A percentile compares a stretch with the other conserved stretches of the same genome.
Conservation (phyloP, 2,888 invertebrate genomes). For the Drosophila koepferae region DNA sequence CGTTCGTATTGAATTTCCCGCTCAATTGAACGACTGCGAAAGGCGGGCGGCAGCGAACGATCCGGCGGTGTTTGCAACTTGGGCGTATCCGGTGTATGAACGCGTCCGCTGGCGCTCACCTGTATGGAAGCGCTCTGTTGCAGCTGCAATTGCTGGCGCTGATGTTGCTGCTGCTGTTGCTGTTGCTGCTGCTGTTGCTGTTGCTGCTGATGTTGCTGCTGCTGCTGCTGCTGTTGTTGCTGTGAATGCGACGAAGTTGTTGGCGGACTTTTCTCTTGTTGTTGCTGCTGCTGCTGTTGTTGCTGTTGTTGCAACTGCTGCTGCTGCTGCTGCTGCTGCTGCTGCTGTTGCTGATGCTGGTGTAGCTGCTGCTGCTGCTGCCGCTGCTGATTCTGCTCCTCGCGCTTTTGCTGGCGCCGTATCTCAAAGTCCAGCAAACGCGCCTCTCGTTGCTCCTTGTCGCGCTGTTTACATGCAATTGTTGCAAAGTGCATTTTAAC, state of each 20-base stretch:
- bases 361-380: slow-evolving; percentile 78
- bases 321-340: slow-evolving; percentile 74
- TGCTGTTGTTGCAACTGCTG: slow-evolving; percentile 80
- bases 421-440: slow-evolving; percentile 85
- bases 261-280: slow-evolving; percentile 69
- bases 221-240: slow-evolving; percentile 72
- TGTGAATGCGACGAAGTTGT: slow-evolving; percentile 79
- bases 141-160: slow-evolving; percentile 65
- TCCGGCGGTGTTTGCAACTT: slow-evolving; percentile 81
- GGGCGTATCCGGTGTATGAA: slow-evolving; percentile 72
- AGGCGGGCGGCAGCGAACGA: slow-evolving; percentile 83
- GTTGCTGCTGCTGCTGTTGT: slow-evolving; percentile 83
- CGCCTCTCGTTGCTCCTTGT: slow-evolving; percentile 85
- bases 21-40: slow-evolving; percentile 84
- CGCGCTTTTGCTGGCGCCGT: slow-evolving; percentile 84
- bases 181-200: slow-evolving; percentile 77
- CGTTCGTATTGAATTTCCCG: slow-evolving; percentile 83
- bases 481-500: slow-evolving; percentile 80
- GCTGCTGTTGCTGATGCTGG: slow-evolving; percentile 79
- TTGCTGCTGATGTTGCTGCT: slow-evolving; percentile 75
- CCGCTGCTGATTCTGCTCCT: slow-evolving; percentile 83
- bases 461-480: slow-evolving; percentile 84
- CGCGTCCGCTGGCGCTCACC: slow-evolving; percentile 40
- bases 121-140: slow-evolving; percentile 43
- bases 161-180: slow-evolving; percentile 56